Conservation (phyloP, 2,113 vertebrate species). For the Naja naja region DNA sequence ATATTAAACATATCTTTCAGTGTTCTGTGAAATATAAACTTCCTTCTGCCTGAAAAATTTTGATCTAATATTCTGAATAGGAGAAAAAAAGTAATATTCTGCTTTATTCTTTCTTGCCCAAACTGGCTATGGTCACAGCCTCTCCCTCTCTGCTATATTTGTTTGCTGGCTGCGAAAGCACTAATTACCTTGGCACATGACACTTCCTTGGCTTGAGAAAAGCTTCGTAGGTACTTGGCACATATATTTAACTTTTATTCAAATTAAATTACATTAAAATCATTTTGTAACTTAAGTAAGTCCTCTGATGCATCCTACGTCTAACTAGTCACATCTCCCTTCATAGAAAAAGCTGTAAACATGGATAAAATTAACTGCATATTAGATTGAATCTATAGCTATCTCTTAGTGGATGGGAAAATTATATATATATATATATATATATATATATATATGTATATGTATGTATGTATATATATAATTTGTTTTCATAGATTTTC, state of each 20-base stretch:
- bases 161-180: not conserved
- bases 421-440: not conserved
- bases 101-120: not conserved
- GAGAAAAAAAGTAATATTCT: not conserved
- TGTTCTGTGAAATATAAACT: not conserved
- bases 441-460: no score
- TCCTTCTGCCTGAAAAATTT: not conserved
- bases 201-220: not conserved
- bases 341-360: not conserved
- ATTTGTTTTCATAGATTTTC: no score
- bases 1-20: not conserved
- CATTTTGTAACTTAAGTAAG: conserved; percentile 7
- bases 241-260: conserved; percentile 2
- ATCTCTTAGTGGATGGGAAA: not conserved
- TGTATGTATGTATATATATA: not conserved
- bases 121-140: not conserved
- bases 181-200: not conserved
- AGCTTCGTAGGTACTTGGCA: conserved; percentile 10
- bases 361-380: not conserved
- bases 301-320: not conserved
- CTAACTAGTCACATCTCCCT: not conserved
- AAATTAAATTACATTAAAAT: conserved; percentile 12
- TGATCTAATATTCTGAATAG: not conserved
- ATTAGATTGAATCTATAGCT: not conserved
- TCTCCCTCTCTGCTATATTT: not conserved